phyloP scores from a whole-genome alignment of 2,113 vertebrate species.

The Ondatra zibethicus region DNA sequence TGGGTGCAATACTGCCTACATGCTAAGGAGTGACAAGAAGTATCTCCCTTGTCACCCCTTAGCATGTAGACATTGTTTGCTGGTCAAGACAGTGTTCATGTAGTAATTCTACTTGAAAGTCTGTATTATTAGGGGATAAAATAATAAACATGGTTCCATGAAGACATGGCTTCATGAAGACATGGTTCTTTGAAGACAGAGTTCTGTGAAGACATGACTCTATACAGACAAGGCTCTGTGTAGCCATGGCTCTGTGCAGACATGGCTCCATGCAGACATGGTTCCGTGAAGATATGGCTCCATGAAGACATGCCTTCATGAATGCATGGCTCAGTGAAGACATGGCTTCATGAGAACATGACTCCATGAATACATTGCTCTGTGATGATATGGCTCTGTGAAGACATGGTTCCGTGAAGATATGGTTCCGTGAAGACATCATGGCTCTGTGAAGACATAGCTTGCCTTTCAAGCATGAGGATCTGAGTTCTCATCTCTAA shows the following conservation, averaged over 20 bases:
- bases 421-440: not conserved
- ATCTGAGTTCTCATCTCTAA: not conserved
- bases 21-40: not conserved
- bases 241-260: not conserved
- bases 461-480: no score
- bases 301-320: accelerated
- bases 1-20: not conserved
- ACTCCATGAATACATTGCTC: no score
- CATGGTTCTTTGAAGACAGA: no score
- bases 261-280: no score
- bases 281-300: not conserved
- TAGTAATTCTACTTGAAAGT: not conserved
- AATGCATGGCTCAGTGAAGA: no score
- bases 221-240: no score
- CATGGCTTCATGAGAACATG: no score
- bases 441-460: not conserved
- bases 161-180: not conserved
- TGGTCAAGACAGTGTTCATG: not conserved
- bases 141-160: not conserved
- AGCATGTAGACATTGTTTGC: not conserved
- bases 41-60: not conserved
- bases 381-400: accelerated
- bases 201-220: no score
- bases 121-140: not conserved
- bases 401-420: no score